These are phyloP conservation scores for Carassius auratus DNA, from an alignment of 2,113 vertebrate species.

Conservation along the genomic window DNA sequence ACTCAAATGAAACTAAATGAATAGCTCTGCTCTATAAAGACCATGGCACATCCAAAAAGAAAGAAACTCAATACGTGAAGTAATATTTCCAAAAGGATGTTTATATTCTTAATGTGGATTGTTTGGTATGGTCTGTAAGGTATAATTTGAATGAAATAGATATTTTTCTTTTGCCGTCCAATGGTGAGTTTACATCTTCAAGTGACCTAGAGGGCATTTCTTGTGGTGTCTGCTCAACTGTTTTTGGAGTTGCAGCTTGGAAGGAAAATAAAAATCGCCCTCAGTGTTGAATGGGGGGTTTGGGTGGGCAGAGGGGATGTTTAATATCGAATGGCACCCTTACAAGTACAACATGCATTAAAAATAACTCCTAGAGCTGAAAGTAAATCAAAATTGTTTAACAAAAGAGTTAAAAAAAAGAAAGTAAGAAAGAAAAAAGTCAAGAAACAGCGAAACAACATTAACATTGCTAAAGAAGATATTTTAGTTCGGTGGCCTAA, in stretches of 20 bases:
- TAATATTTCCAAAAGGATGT: slow-evolving; percentile 69
- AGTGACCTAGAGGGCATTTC: slow-evolving; percentile 74
- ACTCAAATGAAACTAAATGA: too few relatives aligned
- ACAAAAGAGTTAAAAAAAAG: slow-evolving; percentile 24
- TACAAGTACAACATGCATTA: slow-evolving; percentile 87
- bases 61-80: slow-evolving; percentile 65
- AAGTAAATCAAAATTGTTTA: slow-evolving; percentile 76
- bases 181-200: slow-evolving; percentile 73
- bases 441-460: slow-evolving; percentile 75
- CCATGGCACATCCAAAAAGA: slow-evolving; percentile 56
- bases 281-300: slow-evolving; percentile 74
- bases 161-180: slow-evolving; percentile 75
- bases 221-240: slow-evolving; percentile 79
- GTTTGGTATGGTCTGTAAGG: slow-evolving; percentile 70
- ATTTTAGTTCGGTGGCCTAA: slow-evolving; percentile 73
- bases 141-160: slow-evolving; percentile 75
- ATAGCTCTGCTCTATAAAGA: neutral
- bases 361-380: slow-evolving; percentile 79
- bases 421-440: slow-evolving; percentile 47
- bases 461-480: slow-evolving; percentile 62
- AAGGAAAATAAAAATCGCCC: slow-evolving; percentile 83
- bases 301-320: slow-evolving; percentile 73
- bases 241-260: slow-evolving; percentile 84
- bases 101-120: slow-evolving; percentile 73
- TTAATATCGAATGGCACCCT: slow-evolving; percentile 83